phyloP scores from a whole-genome alignment of 2,888 invertebrate species.

The Lepidocyrtoides sp. region DNA sequence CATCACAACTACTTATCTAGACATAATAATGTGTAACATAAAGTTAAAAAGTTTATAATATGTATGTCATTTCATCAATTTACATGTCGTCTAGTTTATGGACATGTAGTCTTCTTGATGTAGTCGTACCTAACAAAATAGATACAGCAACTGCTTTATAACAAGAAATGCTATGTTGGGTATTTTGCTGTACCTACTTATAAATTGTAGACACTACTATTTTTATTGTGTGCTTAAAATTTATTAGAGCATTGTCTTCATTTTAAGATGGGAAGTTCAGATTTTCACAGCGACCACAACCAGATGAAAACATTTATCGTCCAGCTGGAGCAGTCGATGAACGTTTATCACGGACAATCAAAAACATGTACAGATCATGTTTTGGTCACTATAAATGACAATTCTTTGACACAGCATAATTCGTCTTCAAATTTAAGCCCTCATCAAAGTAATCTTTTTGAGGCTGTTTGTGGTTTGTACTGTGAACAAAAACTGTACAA shows the following conservation, averaged over 20 bases:
- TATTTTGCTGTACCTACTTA: slow-evolving; percentile 19
- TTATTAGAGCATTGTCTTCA: slow-evolving; percentile 49
- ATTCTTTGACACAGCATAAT: too few species aligned
- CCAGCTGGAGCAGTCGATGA: background rate
- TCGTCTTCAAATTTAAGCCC: too few species aligned
- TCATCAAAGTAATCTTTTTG: too few species aligned
- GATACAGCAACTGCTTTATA: background rate
- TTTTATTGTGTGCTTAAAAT: slow-evolving; percentile 44
- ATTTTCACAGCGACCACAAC: slow-evolving; percentile 1
- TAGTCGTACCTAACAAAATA: background rate
- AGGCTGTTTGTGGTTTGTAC: too few species aligned
- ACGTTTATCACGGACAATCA: background rate
- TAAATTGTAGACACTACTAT: background rate
- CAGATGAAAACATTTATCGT: background rate
- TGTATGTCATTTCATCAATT: slow-evolving; percentile 43
- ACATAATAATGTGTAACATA: background rate
- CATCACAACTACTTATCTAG: background rate
- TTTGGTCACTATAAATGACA: too few species aligned
- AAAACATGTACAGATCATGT: background rate
- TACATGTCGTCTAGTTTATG: slow-evolving; percentile 31
- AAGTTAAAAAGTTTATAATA: background rate
- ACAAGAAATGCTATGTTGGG: slow-evolving; percentile 7
- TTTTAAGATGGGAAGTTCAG: background rate
- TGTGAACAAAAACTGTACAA: too few species aligned
- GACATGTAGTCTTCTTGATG: background rate